Conservation (phyloP, 1,140 invertebrate genomes). For the Helicoverpa armigera region DNA sequence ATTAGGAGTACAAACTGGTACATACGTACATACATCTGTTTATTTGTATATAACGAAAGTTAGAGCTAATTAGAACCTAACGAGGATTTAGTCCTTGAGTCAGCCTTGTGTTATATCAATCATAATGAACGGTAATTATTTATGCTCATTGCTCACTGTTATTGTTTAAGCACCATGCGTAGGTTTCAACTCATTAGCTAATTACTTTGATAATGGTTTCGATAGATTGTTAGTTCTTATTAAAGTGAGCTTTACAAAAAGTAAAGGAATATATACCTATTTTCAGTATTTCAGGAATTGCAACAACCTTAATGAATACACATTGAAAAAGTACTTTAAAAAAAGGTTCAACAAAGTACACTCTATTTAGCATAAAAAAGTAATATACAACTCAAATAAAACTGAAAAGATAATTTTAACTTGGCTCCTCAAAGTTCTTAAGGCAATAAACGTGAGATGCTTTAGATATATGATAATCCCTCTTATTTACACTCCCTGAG, state of each 20-base stretch:
- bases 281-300: neutral
- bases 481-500: slow-evolving; percentile 29
- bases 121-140: neutral
- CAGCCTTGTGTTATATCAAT: neutral
- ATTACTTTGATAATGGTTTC: neutral
- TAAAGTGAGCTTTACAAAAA: neutral
- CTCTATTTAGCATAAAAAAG: slow-evolving; percentile 39
- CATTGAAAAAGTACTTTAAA: neutral
- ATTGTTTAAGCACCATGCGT: neutral
- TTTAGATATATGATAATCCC: slow-evolving; percentile 35
- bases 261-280: neutral
- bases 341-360: slow-evolving; percentile 7
- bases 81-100: neutral
- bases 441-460: slow-evolving; percentile 34
- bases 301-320: neutral
- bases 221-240: neutral
- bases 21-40: neutral
- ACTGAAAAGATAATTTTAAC: slow-evolving; percentile 31
- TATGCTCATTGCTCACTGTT: neutral
- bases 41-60: neutral
- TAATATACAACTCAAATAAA: slow-evolving; percentile 37
- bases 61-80: slow-evolving; percentile 21
- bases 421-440: slow-evolving; percentile 18
- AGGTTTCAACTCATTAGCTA: neutral
- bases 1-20: neutral